phyloP scores from a whole-genome alignment of 2,113 vertebrate genomes.

The Cynopterus brachyotis region DNA sequence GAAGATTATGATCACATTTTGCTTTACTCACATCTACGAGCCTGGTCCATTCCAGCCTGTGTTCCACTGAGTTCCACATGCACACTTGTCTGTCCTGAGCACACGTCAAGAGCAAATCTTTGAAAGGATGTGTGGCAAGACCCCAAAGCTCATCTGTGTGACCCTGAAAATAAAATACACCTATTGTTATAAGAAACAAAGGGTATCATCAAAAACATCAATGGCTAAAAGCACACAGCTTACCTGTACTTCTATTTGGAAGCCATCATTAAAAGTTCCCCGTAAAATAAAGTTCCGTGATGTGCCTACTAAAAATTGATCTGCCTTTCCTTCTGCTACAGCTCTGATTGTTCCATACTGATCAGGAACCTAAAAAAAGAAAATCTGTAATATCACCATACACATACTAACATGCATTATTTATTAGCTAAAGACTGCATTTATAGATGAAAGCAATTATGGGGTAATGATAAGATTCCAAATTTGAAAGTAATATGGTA shows the following conservation, averaged over 20 bases:
- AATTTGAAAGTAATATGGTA: neutral
- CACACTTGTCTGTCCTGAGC: conserved; percentile 97
- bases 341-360: conserved; percentile 96
- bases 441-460: neutral
- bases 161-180: conserved; percentile 86
- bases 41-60: conserved; percentile 95
- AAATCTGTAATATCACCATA: conserved; percentile 46
- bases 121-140: conserved; percentile 95
- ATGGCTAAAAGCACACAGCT: conserved; percentile 11
- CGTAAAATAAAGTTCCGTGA: conserved; percentile 96
- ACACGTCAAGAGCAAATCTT: conserved; percentile 93
- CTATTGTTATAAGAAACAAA: conserved; percentile 7
- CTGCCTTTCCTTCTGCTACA: conserved; percentile 94
- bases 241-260: conserved; percentile 96
- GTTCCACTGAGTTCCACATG: conserved; percentile 93
- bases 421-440: neutral
- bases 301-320: conserved; percentile 96
- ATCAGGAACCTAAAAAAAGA: conserved; percentile 92
- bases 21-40: conserved; percentile 90
- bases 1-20: neutral
- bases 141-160: conserved; percentile 99
- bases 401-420: rapidly evolving
- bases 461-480: neutral
- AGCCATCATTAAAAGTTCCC: conserved; percentile 96
- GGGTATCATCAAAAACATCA: neutral